Base-by-base conservation (phyloP, 2,888 invertebrate species). In the Dendrolimus houi region DNA sequence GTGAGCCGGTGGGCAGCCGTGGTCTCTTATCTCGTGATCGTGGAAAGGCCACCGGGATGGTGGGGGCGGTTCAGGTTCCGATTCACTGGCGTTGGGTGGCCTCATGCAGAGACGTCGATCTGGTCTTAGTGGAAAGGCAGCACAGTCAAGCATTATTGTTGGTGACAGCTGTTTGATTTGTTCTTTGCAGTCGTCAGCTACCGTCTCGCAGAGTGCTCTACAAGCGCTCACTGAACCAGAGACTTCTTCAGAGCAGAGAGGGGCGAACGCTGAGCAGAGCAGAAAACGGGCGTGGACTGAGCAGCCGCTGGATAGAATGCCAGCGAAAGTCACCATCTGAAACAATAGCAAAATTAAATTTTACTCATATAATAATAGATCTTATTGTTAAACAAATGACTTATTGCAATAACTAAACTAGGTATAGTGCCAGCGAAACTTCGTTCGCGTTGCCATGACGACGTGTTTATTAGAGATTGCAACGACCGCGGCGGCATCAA, bases 221-320 rank as follows among this genome's bases (percentile, higher is more conserved):
- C 98, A 98, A 9, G 96, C 95, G 60, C 96, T 95, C 62, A 98
- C 96, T 53, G 96, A 95, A 69, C 95, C 95, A 41, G 95, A 94
- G 63, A 96, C 95, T 81, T 96, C 95, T 74, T 96, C 95, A 42
- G 97, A 96, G 85, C 98, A 98, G 81, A 98, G 95, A 52, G 98
- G 98, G 9, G 96, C 96, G 83, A 96, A 96, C 57, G 97, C 95
- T 13, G 97, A 96, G 88, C 98, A 98, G 61, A 98, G 93, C 75
- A 98, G 95, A 83, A 98, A 96, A 66, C 95, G 93, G 53, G 96
- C 93, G 74, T 96, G 95, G 59, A 93, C 91, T 7, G 96, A 96
- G 78, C 97, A 97, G 56, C 95, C 94, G 72, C 94, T 94, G 66
- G 95, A 93, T 57, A 97, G 92, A 60, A 97, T 90, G 1, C 94